These are phyloP conservation scores for Onychostruthus taczanowskii DNA, from an alignment of 2,113 vertebrate species.

Conservation along the genomic window DNA sequence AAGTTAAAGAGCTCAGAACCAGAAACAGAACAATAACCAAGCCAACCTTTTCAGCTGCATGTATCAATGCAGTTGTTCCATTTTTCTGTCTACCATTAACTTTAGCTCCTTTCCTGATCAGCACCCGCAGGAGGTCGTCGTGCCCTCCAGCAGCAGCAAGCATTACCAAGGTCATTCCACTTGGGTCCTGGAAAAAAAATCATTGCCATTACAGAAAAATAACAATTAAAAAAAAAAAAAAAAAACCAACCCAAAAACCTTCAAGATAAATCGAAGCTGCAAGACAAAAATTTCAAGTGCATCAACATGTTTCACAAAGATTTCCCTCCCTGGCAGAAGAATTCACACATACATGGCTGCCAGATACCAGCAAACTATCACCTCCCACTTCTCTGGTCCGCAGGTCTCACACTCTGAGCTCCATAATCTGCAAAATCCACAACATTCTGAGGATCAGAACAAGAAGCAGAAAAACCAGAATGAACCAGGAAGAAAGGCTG, in stretches of 20 bases:
- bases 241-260: neutral
- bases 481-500: neutral
- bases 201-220: neutral
- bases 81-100: constrained; percentile 91
- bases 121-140: constrained; percentile 89
- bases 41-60: constrained; percentile 93
- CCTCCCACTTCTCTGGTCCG: neutral
- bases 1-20: neutral
- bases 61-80: constrained; percentile 93
- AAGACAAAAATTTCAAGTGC: neutral
- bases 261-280: neutral
- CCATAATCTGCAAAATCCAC: accelerated
- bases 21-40: neutral
- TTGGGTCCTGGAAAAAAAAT: constrained; percentile 81
- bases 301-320: neutral
- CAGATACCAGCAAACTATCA: neutral
- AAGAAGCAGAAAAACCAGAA: neutral
- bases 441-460: neutral
- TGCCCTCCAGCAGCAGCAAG: constrained; percentile 93
- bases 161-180: constrained; percentile 95
- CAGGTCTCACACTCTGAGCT: neutral
- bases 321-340: neutral
- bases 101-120: constrained; percentile 91
- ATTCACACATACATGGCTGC: neutral
- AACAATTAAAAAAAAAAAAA: neutral